These are phyloP conservation scores for Meloidogyne hapla DNA, from an alignment of 1,140 invertebrate species.

Conservation along the genomic window DNA sequence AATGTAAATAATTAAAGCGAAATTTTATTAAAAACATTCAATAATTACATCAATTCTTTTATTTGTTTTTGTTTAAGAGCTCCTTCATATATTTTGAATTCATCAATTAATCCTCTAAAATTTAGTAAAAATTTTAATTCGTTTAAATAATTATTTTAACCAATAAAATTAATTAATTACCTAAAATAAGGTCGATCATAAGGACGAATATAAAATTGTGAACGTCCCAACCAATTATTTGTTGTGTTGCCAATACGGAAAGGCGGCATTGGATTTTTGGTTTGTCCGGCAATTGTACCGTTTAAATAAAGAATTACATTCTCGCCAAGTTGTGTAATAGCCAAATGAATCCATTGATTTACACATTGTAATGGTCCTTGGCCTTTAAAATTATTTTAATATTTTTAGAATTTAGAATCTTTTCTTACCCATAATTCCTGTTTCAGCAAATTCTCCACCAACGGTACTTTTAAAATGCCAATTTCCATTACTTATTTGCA, in stretches of 20 bases:
- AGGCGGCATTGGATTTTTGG: neutral
- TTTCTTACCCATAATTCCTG: neutral
- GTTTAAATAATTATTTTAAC: no score
- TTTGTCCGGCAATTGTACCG: neutral
- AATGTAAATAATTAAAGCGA: no score
- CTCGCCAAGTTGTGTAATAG: neutral
- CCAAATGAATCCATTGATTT: conserved; percentile 3
- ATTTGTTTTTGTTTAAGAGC: neutral
- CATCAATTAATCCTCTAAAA: conserved; percentile 6
- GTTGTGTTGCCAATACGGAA: neutral
- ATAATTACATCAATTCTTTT: neutral
- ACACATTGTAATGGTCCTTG: neutral
- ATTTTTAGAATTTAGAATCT: neutral
- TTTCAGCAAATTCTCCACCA: neutral
- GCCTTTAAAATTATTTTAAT: neutral
- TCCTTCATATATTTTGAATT: conserved; percentile 3
- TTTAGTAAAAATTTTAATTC: neutral
- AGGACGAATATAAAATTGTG: neutral
- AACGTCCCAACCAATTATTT: neutral
- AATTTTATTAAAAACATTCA: neutral
- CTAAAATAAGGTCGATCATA: conserved; percentile 1
- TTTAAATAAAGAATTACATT: neutral
- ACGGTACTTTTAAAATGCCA: neutral
- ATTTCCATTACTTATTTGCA: neutral
- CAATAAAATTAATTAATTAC: neutral